A percentile compares a stretch with the other conserved stretches of the same genome.
These are phyloP conservation scores for Melanargia galathea DNA, from an alignment of 2,888 invertebrate genomes.

Conservation along the genomic window DNA sequence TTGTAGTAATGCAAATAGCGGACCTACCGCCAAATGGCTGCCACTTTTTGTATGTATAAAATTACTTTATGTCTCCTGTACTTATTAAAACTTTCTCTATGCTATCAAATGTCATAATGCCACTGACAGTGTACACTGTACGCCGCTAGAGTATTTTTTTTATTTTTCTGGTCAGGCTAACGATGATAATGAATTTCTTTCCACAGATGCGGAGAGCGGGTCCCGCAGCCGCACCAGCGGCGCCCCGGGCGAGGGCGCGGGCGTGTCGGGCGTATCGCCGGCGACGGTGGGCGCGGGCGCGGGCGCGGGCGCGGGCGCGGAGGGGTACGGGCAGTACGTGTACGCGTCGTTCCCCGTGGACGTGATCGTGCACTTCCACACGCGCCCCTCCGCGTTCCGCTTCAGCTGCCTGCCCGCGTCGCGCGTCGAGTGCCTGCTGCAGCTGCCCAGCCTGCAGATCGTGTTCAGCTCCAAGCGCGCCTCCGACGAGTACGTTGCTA, in stretches of 20 bases:
- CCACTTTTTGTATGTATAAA: too few species aligned
- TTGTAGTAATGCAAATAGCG: too few species aligned
- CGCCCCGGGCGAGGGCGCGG: slow-evolving; percentile 30
- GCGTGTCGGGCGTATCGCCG: too few species aligned
- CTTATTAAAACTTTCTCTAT: too few species aligned
- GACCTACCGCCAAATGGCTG: too few species aligned
- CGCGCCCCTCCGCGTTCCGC: slow-evolving; percentile 97
- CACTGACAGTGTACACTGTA: too few species aligned
- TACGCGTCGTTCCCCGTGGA: slow-evolving; percentile 98
- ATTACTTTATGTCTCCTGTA: too few species aligned
- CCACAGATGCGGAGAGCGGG: slow-evolving; percentile 43
- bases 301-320: slow-evolving; percentile 49
- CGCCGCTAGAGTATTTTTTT: too few species aligned
- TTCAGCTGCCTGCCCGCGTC: slow-evolving; percentile 98
- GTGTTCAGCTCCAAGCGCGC: slow-evolving; percentile 97
- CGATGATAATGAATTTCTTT: too few species aligned
- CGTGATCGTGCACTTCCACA: slow-evolving; percentile 98
- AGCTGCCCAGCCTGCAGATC: slow-evolving; percentile 97
- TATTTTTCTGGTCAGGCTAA: too few species aligned
- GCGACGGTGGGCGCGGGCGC: slow-evolving; percentile 42
- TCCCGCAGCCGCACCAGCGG: slow-evolving; percentile 25
- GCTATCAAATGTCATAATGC: too few species aligned
- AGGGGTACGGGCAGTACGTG: slow-evolving; percentile 87
- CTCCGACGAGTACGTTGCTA: slow-evolving; percentile 85
- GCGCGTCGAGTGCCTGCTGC: slow-evolving; percentile 96